phyloP scores from a whole-genome alignment of 2,797 vertebrate species.

The Podarcis siculus region DNA sequence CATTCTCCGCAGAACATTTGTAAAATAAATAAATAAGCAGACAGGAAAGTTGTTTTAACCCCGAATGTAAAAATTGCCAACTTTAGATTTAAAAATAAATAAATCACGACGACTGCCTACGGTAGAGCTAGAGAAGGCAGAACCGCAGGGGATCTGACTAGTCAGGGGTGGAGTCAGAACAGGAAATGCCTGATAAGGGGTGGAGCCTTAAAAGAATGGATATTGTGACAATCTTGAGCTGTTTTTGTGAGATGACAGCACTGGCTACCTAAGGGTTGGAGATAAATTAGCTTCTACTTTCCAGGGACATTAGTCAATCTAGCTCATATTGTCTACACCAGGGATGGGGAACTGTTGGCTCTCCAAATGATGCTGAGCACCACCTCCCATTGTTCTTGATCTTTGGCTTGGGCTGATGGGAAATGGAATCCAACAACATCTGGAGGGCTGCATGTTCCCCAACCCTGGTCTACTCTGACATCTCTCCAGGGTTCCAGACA shows the following conservation, averaged over 20 bases:
- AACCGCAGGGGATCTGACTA: not conserved
- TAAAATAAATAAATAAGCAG: slow-evolving; percentile 45
- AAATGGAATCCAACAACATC: too few species aligned
- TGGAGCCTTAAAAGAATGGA: not conserved
- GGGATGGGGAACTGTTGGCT: too few species aligned
- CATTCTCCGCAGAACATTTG: slow-evolving; percentile 37
- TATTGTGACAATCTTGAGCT: not conserved
- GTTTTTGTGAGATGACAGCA: not conserved
- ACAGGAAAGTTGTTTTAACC: slow-evolving; percentile 1
- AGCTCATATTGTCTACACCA: not conserved
- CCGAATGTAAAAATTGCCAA: not conserved
- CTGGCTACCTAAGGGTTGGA: not conserved
- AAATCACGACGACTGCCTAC: not conserved
- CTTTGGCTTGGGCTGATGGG: too few species aligned
- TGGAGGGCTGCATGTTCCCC: too few species aligned
- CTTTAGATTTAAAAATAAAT: not conserved
- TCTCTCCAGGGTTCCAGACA: too few species aligned
- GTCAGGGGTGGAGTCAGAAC: not conserved
- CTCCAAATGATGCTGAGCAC: too few species aligned
- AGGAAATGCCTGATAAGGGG: not conserved
- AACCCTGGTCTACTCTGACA: too few species aligned
- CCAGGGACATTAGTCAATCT: not conserved
- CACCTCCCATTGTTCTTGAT: too few species aligned
- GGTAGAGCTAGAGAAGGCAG: not conserved
- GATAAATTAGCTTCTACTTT: not conserved